These are phyloP conservation scores for Setipinna tenuifilis DNA, from an alignment of 2,797 vertebrate species.

Conservation along the genomic window DNA sequence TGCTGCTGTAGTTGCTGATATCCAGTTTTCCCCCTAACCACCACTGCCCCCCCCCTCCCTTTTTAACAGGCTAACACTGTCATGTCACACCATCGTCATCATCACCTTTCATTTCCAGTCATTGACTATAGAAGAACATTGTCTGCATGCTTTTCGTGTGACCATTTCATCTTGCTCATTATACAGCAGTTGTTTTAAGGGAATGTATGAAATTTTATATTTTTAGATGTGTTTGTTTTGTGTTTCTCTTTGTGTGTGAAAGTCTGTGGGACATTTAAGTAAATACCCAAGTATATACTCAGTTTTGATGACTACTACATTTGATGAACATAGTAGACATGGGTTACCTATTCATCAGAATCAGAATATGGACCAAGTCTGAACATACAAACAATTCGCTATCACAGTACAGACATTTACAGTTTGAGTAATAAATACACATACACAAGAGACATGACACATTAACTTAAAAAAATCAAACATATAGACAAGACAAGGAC, in stretches of 20 bases:
- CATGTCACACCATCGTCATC: not conserved
- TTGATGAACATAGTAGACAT: not conserved
- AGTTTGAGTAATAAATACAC: no score
- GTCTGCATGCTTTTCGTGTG: not conserved
- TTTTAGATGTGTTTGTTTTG: not conserved
- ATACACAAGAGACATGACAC: no score
- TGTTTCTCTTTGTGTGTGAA: not conserved
- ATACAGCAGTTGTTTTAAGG: not conserved
- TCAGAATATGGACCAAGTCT: no score
- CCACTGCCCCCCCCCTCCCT: not conserved
- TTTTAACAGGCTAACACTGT: not conserved
- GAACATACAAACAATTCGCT: no score
- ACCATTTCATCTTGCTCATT: not conserved
- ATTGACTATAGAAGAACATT: not conserved
- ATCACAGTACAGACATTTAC: no score
- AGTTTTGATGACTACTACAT: not conserved
- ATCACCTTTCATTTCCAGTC: slow-evolving; percentile 5
- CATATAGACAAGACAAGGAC: no score
- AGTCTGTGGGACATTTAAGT: no score
- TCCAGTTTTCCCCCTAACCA: not conserved
- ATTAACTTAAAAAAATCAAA: no score
- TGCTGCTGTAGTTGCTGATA: not conserved
- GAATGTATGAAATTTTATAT: not conserved
- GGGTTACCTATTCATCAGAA: no score
- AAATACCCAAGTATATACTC: not conserved